Evolutionary conservation across 2,113 vertebrate genomes (phyloP), one percentile per base, ranked within the genome.

Genomic region (Dermatemys mawii): DNA sequence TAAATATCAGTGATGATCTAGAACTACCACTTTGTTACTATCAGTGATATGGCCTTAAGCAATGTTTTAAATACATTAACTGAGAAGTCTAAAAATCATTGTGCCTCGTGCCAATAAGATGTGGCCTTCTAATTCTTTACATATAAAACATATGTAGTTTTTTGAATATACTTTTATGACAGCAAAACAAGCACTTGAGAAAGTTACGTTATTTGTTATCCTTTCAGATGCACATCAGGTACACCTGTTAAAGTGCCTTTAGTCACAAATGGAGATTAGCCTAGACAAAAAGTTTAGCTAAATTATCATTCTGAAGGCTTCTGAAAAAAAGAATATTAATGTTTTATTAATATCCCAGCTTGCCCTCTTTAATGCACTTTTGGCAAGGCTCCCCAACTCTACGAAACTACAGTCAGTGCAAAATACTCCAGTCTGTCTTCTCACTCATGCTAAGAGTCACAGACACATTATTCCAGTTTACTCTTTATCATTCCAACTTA

Each of bases 401-500:
- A 86, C 83, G 89, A 92, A 90, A 80, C 79, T 11, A 88, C 38
- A 84, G 11, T 94, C 85, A 92, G 21, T 81, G 81, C 29, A 93
- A 86, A 48, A 75, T 89, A 92, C 81, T 91, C 57, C 51, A 76
- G 78, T 91, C 90, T 13, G 3, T 53, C 78, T 96, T 90, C 75
- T 90, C 83, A 89, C 6, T 41, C 81, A 54, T 27, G 67, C 60
- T 85, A 88, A 82, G 41, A 95, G 82, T 79, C 95, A 84, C 73
- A 95, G 53, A 89, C 46, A 83, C 5, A 78, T 89, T 95, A 90
- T 78, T 87, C 63, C 63, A 88, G 67, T 55, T 94, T 53, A 24
- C 32, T 89, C 78, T 93, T 83, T 60, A 84, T 95, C 95, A 94
- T 92, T 92, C 93, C 84, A 84, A 81, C 84, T 96, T 96, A 73